phyloP scores from a whole-genome alignment of 2,113 vertebrate species.

The Gavialis gangeticus region DNA sequence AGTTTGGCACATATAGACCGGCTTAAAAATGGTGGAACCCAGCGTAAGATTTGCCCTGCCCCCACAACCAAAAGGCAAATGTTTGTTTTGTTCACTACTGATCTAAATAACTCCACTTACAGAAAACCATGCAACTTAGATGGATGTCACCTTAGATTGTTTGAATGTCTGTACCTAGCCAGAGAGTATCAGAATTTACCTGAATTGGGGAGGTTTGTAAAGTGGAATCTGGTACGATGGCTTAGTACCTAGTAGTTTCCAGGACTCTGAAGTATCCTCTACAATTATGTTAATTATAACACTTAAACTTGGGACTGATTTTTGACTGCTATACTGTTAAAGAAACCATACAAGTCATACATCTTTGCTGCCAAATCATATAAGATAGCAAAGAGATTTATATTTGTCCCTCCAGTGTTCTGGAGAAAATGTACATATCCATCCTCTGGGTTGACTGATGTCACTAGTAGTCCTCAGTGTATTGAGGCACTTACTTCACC shows the following conservation, averaged over 20 bases:
- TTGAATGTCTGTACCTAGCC: background rate
- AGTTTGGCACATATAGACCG: too few relatives aligned
- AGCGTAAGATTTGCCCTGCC: too few relatives aligned
- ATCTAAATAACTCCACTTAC: too few relatives aligned
- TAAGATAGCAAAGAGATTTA: background rate
- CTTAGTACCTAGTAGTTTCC: background rate
- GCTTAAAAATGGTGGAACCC: too few relatives aligned
- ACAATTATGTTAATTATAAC: background rate
- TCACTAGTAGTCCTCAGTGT: background rate
- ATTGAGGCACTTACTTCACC: background rate
- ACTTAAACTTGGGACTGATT: background rate
- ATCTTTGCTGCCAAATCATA: background rate
- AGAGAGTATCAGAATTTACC: background rate
- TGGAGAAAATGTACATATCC: background rate
- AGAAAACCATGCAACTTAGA: too few relatives aligned
- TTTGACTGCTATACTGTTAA: background rate
- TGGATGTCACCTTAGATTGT: too few relatives aligned
- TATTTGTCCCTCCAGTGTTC: accelerated
- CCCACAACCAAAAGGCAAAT: too few relatives aligned
- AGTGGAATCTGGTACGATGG: background rate
- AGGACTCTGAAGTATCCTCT: background rate
- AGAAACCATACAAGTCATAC: background rate
- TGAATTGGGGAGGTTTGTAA: background rate
- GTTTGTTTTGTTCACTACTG: too few relatives aligned
- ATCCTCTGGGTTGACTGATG: background rate